These are phyloP conservation scores for Hemaris fuciformis DNA, from an alignment of 2,888 invertebrate genomes.

Conservation along the genomic window DNA sequence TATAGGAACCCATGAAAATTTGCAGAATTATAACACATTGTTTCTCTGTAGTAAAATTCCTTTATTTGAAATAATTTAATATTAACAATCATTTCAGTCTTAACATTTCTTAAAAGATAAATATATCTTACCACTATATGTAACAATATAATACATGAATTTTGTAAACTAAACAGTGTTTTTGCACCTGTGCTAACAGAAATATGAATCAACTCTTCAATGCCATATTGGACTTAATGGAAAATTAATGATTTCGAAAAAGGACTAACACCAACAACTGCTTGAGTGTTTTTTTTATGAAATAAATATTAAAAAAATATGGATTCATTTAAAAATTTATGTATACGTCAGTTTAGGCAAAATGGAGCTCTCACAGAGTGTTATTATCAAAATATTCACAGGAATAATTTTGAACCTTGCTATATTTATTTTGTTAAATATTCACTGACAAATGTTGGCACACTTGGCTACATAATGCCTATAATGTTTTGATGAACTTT, in stretches of 20 bases:
- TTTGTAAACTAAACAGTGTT: neutral
- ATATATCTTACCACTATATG: neutral
- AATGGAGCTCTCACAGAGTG: neutral
- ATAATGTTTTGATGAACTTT: slow-evolving; percentile 47
- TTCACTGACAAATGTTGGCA: slow-evolving; percentile 45
- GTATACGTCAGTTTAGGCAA: neutral
- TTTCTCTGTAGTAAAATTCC: neutral
- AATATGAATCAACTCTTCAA: neutral
- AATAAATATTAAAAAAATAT: too few relatives aligned
- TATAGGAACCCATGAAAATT: too few relatives aligned
- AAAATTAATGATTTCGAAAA: too few relatives aligned
- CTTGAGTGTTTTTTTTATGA: too few relatives aligned
- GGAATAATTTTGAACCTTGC: neutral
- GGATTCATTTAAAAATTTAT: too few relatives aligned
- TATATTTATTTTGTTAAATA: neutral
- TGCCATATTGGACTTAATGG: too few relatives aligned
- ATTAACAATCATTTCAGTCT: slow-evolving; percentile 5
- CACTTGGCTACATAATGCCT: slow-evolving; percentile 61
- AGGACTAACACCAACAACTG: too few relatives aligned
- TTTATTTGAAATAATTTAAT: slow-evolving; percentile 10
- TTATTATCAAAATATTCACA: too few relatives aligned
- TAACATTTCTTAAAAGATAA: slow-evolving; percentile 2
- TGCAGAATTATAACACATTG: too few relatives aligned
- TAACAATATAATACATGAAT: neutral
- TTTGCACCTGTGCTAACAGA: neutral